phyloP scores from a whole-genome alignment of 1,140 invertebrate genomes.

The Drosophila oshimai region DNA sequence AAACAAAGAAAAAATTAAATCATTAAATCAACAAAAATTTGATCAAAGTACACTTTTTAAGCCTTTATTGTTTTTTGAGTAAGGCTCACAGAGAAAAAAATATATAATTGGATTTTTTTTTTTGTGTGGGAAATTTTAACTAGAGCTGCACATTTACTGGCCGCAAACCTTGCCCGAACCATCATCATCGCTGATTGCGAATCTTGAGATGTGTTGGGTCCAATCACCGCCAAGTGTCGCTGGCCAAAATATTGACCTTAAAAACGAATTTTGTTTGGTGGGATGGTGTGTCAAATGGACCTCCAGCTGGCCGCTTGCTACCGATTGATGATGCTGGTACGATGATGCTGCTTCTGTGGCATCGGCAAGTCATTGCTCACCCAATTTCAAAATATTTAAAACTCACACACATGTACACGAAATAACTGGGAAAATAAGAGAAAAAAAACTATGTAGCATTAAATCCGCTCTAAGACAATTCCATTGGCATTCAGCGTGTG shows the following conservation, averaged over 20 bases:
- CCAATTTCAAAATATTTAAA: constrained; percentile 73
- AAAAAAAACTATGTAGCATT: constrained; percentile 28
- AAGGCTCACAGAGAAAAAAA: background rate
- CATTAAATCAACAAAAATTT: too few relatives aligned
- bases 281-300: constrained; percentile 64
- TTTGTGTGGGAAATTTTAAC: background rate
- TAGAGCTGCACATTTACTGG: background rate
- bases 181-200: constrained; percentile 35
- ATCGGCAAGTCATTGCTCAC: constrained; percentile 72
- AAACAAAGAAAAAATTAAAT: too few relatives aligned
- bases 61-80: background rate
- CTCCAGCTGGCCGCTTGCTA: constrained; percentile 29
- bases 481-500: constrained; percentile 65
- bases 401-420: constrained; percentile 20
- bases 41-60: too few relatives aligned
- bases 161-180: constrained; percentile 7
- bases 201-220: constrained; percentile 3
- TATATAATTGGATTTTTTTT: background rate
- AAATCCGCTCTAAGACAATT: constrained; percentile 73
- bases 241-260: constrained; percentile 59
- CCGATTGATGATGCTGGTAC: constrained; percentile 37
- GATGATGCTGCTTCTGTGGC: constrained; percentile 33
- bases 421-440: constrained; percentile 12
- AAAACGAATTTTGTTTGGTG: constrained; percentile 49
- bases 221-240: constrained; percentile 40